These are phyloP conservation scores for Sinosuthora webbiana DNA, from an alignment of 2,113 vertebrate species.

Conservation along the genomic window DNA sequence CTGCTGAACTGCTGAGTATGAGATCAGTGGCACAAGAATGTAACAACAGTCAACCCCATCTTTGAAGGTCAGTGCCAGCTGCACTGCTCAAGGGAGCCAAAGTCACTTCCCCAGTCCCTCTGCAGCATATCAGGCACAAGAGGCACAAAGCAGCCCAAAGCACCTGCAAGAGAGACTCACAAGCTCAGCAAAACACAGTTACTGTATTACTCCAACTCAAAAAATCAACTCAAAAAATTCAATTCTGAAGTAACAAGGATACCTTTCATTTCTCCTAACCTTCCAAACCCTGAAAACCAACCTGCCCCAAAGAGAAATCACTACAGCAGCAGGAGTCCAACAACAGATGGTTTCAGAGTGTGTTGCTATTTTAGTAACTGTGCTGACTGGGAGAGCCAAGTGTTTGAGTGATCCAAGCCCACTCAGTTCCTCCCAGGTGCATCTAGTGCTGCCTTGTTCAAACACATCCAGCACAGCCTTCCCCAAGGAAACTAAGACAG, in stretches of 20 bases:
- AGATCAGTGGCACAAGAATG: background rate
- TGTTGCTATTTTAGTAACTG: background rate
- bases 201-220: background rate
- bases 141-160: background rate
- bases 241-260: background rate
- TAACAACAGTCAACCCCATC: background rate
- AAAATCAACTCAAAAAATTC: background rate
- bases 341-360: background rate
- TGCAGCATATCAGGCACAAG: background rate
- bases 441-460: background rate
- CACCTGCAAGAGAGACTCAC: fast-evolving
- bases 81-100: background rate
- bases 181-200: background rate
- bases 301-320: background rate
- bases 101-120: background rate
- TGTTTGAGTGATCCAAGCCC: background rate
- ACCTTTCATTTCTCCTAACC: background rate
- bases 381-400: background rate
- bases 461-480: background rate
- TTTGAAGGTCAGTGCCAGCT: background rate
- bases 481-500: background rate
- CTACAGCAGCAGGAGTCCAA: background rate
- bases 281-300: background rate
- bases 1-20: background rate
- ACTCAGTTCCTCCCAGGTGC: background rate